A percentile compares a stretch with the other conserved stretches of the same genome.
phyloP scores from a whole-genome alignment of 2,888 invertebrate genomes.

The Vesta saturnalis region DNA sequence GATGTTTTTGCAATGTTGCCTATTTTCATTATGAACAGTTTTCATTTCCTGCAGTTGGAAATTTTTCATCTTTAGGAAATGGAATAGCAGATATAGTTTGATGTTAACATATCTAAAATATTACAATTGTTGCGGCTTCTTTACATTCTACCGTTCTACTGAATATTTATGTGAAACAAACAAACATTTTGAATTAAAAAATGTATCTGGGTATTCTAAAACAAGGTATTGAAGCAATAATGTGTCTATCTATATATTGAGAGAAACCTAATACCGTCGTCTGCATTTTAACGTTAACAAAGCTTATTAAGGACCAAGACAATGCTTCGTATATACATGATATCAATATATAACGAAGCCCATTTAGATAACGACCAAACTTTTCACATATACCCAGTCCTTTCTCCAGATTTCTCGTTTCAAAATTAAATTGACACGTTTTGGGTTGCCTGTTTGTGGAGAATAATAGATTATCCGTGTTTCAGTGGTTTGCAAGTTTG shows the following conservation, averaged over 20 bases:
- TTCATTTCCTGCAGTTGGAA: too few relatives aligned
- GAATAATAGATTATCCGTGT: conserved; percentile 35
- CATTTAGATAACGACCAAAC: conserved; percentile 40
- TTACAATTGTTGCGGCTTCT: too few relatives aligned
- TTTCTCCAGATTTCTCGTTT: conserved; percentile 33
- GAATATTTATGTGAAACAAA: too few relatives aligned
- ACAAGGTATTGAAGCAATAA: too few relatives aligned
- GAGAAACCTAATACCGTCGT: conserved; percentile 25
- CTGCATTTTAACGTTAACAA: conserved; percentile 35
- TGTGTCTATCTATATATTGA: conserved; percentile 19
- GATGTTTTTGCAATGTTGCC: too few relatives aligned
- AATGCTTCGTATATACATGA: conserved; percentile 35
- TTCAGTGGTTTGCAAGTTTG: conserved; percentile 17
- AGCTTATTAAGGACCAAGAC: conserved; percentile 38
- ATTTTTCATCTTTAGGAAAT: too few relatives aligned
- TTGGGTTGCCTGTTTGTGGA: conserved; percentile 33
- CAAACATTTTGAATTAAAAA: too few relatives aligned
- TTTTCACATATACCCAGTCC: conserved; percentile 30
- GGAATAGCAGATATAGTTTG: too few relatives aligned
- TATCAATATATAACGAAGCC: conserved; percentile 40
- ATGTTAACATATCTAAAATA: too few relatives aligned
- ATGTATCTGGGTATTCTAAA: too few relatives aligned
- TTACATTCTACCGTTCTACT: too few relatives aligned
- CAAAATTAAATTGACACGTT: conserved; percentile 39
- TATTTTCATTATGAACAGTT: too few relatives aligned